These are phyloP conservation scores for Romanogobio albipinnatus DNA, from an alignment of 2,113 vertebrate genomes.

Conservation along the genomic window DNA sequence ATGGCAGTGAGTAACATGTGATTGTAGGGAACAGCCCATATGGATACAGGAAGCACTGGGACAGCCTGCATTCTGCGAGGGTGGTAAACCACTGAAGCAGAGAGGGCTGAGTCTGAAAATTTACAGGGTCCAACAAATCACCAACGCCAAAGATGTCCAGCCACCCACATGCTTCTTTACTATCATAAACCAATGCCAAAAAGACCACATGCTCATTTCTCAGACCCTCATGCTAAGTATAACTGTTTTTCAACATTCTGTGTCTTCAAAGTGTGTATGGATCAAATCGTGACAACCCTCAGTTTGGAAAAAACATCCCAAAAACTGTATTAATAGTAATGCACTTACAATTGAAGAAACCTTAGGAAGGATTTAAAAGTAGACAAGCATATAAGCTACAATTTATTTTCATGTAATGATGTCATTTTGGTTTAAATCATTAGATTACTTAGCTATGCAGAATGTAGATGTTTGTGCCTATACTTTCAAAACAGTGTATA, in stretches of 20 bases:
- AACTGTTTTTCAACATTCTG: not conserved
- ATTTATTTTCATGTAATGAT: not conserved
- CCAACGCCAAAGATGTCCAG: slow-evolving; percentile 28
- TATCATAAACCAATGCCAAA: slow-evolving; percentile 24
- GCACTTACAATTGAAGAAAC: not conserved
- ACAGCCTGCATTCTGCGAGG: slow-evolving; percentile 40
- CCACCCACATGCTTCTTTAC: slow-evolving; percentile 38
- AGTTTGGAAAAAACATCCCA: not conserved
- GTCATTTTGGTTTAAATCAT: no score
- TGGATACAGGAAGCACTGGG: slow-evolving; percentile 56
- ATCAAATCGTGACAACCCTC: not conserved
- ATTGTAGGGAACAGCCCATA: slow-evolving; percentile 48
- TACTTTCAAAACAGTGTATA: not conserved
- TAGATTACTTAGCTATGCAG: not conserved
- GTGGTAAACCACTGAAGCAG: slow-evolving; percentile 41
- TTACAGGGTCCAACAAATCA: slow-evolving; percentile 31
- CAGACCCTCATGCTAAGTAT: not conserved
- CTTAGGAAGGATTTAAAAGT: not conserved
- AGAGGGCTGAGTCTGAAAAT: slow-evolving; percentile 29
- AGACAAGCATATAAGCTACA: not conserved
- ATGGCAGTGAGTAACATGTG: slow-evolving; percentile 21
- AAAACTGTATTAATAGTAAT: not conserved
- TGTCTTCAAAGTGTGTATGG: not conserved
- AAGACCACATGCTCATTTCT: slow-evolving; percentile 16
- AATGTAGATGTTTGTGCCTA: not conserved